Conservation (phyloP, 1,140 invertebrate genomes). For the Lordiphosa mommai region DNA sequence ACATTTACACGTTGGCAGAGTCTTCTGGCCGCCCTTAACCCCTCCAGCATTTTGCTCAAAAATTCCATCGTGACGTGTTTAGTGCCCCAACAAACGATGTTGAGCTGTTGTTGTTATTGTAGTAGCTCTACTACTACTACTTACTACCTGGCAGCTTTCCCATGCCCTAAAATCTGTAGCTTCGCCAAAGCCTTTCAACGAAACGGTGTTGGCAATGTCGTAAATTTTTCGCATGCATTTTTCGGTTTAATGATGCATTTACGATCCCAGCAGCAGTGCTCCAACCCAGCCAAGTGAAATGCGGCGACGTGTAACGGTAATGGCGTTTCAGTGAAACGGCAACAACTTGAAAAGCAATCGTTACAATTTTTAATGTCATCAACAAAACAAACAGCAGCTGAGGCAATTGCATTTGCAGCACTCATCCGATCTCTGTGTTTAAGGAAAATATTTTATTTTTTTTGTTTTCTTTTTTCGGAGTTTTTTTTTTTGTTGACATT, state of each 20-base stretch:
- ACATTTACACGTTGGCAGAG: conserved; percentile 68
- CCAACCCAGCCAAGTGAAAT: conserved; percentile 9
- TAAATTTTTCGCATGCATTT: conserved; percentile 79
- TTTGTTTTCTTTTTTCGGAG: conserved; percentile 33
- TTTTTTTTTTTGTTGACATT: conserved; percentile 30
- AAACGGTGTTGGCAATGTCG: conserved; percentile 68
- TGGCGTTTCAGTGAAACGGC: conserved; percentile 47
- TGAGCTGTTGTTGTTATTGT: conserved; percentile 21
- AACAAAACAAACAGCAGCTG: conserved; percentile 67
- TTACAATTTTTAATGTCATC: conserved; percentile 73
- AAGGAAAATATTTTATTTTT: conserved; percentile 68
- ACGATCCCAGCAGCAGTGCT: conserved; percentile 67
- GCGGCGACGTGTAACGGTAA: conserved; percentile 28
- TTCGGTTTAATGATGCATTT: conserved; percentile 79
- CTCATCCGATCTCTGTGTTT: conserved; percentile 20
- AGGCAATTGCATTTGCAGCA: conserved; percentile 12
- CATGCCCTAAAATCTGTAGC: conserved; percentile 4
- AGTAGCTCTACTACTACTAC: conserved; percentile 1
- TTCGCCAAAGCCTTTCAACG: conserved; percentile 35
- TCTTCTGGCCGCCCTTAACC: background rate
- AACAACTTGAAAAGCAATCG: conserved; percentile 76
- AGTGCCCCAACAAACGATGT: conserved; percentile 33
- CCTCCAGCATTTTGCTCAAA: conserved; percentile 6
- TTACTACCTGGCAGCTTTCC: conserved; percentile 21
- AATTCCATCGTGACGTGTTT: conserved; percentile 44